Base-by-base conservation (phyloP, 2,888 invertebrate genomes). In the Drosophila fungiperda region DNA sequence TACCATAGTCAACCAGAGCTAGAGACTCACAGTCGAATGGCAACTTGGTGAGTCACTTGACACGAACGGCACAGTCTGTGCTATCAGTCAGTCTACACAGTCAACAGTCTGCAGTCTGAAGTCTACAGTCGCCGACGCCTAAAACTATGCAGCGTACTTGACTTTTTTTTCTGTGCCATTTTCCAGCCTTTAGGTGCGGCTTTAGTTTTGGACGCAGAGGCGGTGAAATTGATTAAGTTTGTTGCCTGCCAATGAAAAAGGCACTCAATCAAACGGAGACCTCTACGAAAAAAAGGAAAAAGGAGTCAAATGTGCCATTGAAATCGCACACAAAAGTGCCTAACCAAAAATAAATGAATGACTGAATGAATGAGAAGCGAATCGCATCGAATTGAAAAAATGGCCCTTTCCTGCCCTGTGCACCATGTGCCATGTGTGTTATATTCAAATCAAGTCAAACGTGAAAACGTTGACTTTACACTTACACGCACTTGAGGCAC, bases 141-240 rank as follows among this genome's bases (percentile, higher is more conserved):
- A 78, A 78, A 82, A 82, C 80, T 84, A 80, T 72, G 71, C 87
- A 71, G 55, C 61, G 59, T 29, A 69, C 54, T 48, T 54, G 20
- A 48, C 36, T 17, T 15, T 48, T 48, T 32, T 33, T 12, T 52
- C 60, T 17, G 9, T 38, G 26, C 38, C 15, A 83, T 89, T 82
- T 82, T 87, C 74, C 68, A 73, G 80, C 82, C 87, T 82, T 80
- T 84, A 82, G 82, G 72, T 79, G 70, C 75, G 72, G 76, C 86
- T 87, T 88, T 88, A 88, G 86, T 85, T 85, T 88, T 88, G 87
- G 83, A 83, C 87, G 86, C 79, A 40, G 57, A 74, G 72, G 68
- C 88, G 88, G 73, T 75, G 76, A 87, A 89, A 87, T 87, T 87
- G 89, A 87, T 87, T 87, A 87, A 87, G 87, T 87, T 84, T 87